These are phyloP conservation scores for Equus przewalskii DNA, from an alignment of 2,113 vertebrate species.

Conservation along the genomic window DNA sequence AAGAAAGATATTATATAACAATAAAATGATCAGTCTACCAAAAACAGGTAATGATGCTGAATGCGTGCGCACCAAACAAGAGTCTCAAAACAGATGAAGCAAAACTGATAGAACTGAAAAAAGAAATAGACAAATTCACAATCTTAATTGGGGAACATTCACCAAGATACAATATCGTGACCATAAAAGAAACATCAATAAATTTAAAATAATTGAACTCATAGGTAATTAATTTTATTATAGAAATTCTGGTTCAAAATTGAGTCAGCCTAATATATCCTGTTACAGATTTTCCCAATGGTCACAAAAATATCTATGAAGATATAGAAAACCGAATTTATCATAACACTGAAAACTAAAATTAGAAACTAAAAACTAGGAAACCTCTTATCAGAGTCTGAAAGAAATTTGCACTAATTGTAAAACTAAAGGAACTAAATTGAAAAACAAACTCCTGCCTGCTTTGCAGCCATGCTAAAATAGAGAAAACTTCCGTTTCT, in stretches of 20 bases:
- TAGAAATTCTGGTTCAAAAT: background rate
- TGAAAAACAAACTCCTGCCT: background rate
- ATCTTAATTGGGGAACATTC: background rate
- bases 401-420: background rate
- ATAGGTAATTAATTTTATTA: background rate
- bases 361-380: background rate
- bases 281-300: background rate
- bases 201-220: background rate
- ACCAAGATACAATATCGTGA: background rate
- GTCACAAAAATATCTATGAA: background rate
- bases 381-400: background rate
- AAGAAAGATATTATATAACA: background rate
- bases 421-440: background rate
- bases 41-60: background rate
- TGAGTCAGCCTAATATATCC: background rate
- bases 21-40: background rate
- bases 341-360: background rate
- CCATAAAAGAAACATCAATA: background rate
- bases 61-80: background rate
- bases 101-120: background rate
- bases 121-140: background rate
- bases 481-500: background rate
- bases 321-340: background rate
- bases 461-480: background rate
- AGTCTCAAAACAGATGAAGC: background rate